phyloP scores from a whole-genome alignment of 2,113 vertebrate genomes.

The Tragelaphus buxtoni region DNA sequence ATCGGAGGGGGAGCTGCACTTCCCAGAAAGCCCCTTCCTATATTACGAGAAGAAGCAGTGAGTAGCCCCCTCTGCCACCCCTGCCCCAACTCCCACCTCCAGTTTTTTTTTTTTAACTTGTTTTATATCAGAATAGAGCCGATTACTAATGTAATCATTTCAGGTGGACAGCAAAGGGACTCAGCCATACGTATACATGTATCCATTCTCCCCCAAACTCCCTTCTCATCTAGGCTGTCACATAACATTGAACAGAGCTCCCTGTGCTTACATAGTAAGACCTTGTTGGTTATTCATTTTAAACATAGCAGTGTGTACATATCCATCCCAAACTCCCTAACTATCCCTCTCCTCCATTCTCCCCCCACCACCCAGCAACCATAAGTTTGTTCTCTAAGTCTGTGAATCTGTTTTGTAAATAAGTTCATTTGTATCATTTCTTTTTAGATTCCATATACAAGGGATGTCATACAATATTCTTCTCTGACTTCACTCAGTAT shows the following conservation, averaged over 20 bases:
- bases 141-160: neutral
- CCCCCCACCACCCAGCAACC: neutral
- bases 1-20: constrained; percentile 79
- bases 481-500: neutral
- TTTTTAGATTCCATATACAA: neutral
- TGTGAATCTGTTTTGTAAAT: neutral
- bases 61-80: constrained; percentile 55
- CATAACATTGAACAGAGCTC: neutral
- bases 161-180: neutral
- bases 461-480: neutral
- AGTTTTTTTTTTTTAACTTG: neutral
- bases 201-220: neutral
- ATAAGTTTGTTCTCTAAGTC: neutral
- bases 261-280: neutral
- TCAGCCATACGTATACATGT: neutral
- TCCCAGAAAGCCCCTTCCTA: constrained; percentile 74
- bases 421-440: neutral
- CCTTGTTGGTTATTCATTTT: neutral
- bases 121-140: neutral
- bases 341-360: neutral
- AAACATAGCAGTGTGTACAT: neutral
- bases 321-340: neutral
- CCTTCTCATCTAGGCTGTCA: neutral
- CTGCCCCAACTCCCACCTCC: neutral
- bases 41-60: constrained; percentile 84